These are phyloP conservation scores for Nemotelus nigrinus DNA, from an alignment of 2,888 invertebrate species.

Conservation along the genomic window DNA sequence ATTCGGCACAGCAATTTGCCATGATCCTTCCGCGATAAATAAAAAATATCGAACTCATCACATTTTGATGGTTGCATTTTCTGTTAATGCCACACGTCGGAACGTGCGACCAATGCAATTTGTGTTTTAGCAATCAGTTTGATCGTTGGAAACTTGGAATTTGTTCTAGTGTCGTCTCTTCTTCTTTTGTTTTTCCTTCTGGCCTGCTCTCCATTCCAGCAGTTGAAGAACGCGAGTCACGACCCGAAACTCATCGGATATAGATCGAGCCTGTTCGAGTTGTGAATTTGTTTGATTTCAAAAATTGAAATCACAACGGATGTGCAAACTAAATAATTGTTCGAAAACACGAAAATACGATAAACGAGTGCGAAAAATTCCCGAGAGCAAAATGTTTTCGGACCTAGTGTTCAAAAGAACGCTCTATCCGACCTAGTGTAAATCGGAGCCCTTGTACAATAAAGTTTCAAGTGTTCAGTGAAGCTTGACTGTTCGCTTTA, in stretches of 20 bases:
- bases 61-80: too few species aligned
- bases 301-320: slow-evolving; percentile 18
- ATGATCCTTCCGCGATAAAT: background rate
- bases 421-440: slow-evolving; percentile 53
- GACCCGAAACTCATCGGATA: too few species aligned
- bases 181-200: slow-evolving; percentile 20
- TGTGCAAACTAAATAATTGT: slow-evolving; percentile 31
- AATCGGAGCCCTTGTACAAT: background rate
- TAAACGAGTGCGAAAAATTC: slow-evolving; percentile 35
- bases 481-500: slow-evolving; percentile 14
- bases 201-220: slow-evolving; percentile 35
- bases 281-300: background rate
- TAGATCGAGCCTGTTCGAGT: background rate
- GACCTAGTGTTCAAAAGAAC: slow-evolving; percentile 52
- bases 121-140: too few species aligned
- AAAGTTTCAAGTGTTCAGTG: background rate
- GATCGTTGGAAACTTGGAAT: background rate
- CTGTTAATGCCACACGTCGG: too few species aligned
- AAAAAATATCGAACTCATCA: background rate
- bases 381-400: slow-evolving; percentile 51
- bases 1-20: background rate
- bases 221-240: background rate
- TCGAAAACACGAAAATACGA: slow-evolving; percentile 43
- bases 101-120: too few species aligned
- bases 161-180: slow-evolving; percentile 31